Conservation (phyloP, 2,113 vertebrate genomes). For the Megaceryle maxima region DNA sequence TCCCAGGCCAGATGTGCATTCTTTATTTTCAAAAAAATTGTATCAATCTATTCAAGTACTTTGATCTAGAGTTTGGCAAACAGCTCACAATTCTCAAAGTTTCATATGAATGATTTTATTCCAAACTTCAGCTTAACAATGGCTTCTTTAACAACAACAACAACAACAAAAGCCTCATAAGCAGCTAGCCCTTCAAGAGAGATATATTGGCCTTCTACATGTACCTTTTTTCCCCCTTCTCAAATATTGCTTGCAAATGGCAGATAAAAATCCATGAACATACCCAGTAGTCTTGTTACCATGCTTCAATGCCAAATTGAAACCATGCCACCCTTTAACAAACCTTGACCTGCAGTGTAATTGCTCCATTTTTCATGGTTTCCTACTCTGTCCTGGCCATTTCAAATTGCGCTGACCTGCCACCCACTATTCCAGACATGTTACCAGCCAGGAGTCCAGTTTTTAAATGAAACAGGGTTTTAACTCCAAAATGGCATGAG, state of each 20-base stretch:
- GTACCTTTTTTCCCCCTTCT: neutral
- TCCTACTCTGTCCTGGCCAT: slow-evolving; percentile 27
- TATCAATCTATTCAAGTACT: slow-evolving; percentile 33
- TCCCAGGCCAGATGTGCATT: slow-evolving; percentile 62
- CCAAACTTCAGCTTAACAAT: neutral
- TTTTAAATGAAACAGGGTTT: slow-evolving; percentile 22
- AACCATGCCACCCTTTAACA: slow-evolving; percentile 53
- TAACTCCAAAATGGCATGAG: slow-evolving; percentile 9
- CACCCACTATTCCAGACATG: slow-evolving; percentile 28
- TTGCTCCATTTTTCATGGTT: slow-evolving; percentile 62
- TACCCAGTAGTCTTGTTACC: neutral
- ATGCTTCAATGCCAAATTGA: slow-evolving; percentile 49
- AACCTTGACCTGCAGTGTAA: slow-evolving; percentile 61
- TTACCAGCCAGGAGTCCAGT: slow-evolving; percentile 1
- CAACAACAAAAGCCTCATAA: neutral
- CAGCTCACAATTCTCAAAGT: neutral
- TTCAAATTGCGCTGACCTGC: slow-evolving; percentile 45
- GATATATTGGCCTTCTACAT: neutral
- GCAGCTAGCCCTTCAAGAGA: slow-evolving; percentile 2
- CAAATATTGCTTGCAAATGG: slow-evolving; percentile 2
- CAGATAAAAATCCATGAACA: neutral
- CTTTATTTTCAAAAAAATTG: slow-evolving; percentile 51
- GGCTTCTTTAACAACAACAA: neutral
- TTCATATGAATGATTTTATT: slow-evolving; percentile 14
- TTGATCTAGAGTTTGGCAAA: slow-evolving; percentile 52